A percentile compares a stretch with the other conserved stretches of the same genome.
Conservation (phyloP, 1,140 invertebrate genomes). For the Penaeus japonicus region DNA sequence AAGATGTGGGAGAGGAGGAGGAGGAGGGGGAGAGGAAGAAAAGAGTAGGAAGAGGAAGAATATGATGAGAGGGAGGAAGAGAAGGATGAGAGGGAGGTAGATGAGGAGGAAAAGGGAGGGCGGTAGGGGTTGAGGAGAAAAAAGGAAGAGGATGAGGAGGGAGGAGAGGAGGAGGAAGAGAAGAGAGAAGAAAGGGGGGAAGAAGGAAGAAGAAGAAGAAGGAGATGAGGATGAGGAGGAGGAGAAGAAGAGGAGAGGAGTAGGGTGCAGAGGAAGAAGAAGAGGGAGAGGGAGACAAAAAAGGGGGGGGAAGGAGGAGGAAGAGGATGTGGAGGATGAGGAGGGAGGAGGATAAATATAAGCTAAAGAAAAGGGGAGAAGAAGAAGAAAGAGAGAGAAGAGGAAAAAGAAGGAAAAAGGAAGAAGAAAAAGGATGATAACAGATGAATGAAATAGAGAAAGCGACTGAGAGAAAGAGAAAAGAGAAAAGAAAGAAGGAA, state of each 20-base stretch:
- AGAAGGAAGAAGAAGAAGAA: neutral
- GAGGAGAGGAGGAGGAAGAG: neutral
- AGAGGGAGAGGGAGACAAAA: neutral
- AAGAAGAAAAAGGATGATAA: neutral
- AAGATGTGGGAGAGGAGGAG: neutral
- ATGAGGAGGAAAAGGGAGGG: too few relatives aligned
- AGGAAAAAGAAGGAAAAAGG: neutral
- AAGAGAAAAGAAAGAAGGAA: neutral
- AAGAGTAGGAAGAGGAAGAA: neutral
- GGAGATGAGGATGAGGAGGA: too few relatives aligned
- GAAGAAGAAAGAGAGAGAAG: too few relatives aligned
- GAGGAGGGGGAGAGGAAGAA: neutral
- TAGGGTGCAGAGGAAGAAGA: neutral
- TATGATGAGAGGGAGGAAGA: neutral
- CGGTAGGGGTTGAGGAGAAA: neutral
- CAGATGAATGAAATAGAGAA: neutral
- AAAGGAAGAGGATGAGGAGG: neutral
- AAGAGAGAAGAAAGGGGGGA: too few relatives aligned
- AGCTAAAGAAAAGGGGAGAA: neutral
- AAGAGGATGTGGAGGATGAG: neutral
- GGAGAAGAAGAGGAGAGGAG: neutral
- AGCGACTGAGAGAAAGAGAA: neutral
- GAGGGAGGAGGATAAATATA: too few relatives aligned
- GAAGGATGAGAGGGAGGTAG: neutral
- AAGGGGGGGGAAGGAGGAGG: neutral